phyloP scores from a whole-genome alignment of 2,888 invertebrate species.

The Hermaeophaga mercurialis region DNA sequence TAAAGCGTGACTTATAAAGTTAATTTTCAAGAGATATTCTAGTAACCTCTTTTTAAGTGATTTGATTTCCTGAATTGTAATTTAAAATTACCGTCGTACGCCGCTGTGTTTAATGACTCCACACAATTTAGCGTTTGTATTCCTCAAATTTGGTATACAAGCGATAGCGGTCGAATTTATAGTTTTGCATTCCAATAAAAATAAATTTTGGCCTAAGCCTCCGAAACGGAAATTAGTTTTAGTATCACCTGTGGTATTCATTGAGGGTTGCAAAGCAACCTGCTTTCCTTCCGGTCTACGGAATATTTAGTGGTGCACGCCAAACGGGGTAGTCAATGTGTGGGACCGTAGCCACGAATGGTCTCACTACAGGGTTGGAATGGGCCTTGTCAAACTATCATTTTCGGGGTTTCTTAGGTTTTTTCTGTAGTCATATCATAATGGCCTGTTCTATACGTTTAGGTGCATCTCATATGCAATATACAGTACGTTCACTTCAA shows the following conservation, averaged over 20 bases:
- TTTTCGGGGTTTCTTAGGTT: no score
- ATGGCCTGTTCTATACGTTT: no score
- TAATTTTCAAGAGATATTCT: no score
- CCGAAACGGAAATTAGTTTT: constrained; percentile 47
- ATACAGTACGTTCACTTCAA: no score
- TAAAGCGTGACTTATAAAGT: no score
- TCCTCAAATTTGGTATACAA: constrained; percentile 18
- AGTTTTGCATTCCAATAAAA: constrained; percentile 24
- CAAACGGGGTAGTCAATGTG: constrained; percentile 42
- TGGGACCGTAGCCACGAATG: constrained; percentile 37
- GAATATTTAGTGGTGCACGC: constrained; percentile 45
- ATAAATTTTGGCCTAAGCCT: constrained; percentile 26
- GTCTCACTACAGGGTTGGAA: constrained; percentile 35
- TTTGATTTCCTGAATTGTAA: no score
- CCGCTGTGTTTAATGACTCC: constrained; percentile 8
- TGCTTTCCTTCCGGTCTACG: constrained; percentile 41
- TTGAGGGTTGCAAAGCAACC: constrained; percentile 45
- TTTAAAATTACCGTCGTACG: no score
- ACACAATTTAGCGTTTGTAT: constrained; percentile 10
- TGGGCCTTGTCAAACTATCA: no score
- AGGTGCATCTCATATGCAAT: no score
- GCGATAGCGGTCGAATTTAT: constrained; percentile 18
- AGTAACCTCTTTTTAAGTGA: no score
- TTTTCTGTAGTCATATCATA: no score
- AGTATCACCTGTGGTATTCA: constrained; percentile 49